Conservation (phyloP, 2,113 vertebrate genomes). For the Myotis davidii region DNA sequence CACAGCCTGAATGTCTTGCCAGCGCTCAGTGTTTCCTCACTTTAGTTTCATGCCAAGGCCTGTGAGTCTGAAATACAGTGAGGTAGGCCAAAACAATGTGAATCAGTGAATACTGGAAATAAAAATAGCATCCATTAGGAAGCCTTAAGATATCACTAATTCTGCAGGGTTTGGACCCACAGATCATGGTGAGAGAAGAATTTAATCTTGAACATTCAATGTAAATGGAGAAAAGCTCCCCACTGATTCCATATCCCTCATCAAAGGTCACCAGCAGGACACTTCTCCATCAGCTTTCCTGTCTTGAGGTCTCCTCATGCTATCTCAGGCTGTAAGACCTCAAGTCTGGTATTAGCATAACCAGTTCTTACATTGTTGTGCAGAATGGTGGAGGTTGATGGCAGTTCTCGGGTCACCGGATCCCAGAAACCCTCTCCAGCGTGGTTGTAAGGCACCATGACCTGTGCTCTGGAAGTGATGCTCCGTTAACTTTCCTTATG, state of each 20-base stretch:
- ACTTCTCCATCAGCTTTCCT: not conserved
- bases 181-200: not conserved
- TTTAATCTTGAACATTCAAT: not conserved
- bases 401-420: no score
- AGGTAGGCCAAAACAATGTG: not conserved
- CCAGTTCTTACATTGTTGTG: not conserved
- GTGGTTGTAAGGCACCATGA: not conserved
- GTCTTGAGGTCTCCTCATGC: not conserved
- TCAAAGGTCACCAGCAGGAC: not conserved
- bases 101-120: accelerated
- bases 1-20: not conserved
- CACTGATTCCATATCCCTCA: not conserved
- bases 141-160: no score
- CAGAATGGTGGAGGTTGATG: no score
- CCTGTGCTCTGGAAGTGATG: not conserved
- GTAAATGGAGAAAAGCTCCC: not conserved
- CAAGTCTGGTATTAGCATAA: not conserved
- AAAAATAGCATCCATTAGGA: not conserved
- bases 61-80: not conserved
- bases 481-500: not conserved
- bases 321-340: not conserved
- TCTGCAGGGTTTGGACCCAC: not conserved
- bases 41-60: not conserved
- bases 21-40: constrained; percentile 8
- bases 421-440: not conserved